Evolutionary conservation across 2,113 vertebrate genomes (phyloP).

Genomic region (Cynocephalus volans): DNA sequence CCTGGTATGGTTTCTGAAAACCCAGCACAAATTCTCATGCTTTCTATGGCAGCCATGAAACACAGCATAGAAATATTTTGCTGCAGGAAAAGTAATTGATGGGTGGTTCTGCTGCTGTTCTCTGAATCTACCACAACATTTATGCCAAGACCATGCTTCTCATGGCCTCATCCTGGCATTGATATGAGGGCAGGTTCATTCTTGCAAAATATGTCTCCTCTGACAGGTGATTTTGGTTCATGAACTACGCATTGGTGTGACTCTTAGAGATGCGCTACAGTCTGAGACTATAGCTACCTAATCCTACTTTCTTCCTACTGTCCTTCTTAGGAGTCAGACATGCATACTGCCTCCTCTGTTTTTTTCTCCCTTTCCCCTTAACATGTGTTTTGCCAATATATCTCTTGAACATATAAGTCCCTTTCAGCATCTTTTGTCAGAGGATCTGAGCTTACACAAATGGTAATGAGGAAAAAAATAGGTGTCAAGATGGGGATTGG

Average conservation of each 20-base stretch:
- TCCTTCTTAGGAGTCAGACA: neutral
- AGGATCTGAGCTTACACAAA: neutral
- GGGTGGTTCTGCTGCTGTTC: neutral
- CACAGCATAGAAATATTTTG: neutral
- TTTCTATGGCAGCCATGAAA: neutral
- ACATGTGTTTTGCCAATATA: neutral
- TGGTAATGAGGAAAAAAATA: neutral
- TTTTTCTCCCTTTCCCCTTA: neutral
- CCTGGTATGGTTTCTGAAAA: neutral
- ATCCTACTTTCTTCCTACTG: neutral
- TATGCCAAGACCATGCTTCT: neutral
- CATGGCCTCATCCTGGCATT: neutral
- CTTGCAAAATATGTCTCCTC: neutral
- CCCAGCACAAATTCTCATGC: neutral
- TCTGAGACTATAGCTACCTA: neutral
- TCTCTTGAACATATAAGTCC: neutral
- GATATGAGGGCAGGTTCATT: neutral
- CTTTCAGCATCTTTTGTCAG: neutral
- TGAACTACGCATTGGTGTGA: neutral
- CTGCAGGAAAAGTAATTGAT: neutral
- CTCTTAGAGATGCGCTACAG: neutral
- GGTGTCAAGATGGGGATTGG: neutral
- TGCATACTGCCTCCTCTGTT: neutral
- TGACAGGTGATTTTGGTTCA: neutral
- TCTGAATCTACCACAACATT: neutral